Base-by-base conservation (phyloP, 2,797 vertebrate genomes). In the Gambusia yucatana region DNA sequence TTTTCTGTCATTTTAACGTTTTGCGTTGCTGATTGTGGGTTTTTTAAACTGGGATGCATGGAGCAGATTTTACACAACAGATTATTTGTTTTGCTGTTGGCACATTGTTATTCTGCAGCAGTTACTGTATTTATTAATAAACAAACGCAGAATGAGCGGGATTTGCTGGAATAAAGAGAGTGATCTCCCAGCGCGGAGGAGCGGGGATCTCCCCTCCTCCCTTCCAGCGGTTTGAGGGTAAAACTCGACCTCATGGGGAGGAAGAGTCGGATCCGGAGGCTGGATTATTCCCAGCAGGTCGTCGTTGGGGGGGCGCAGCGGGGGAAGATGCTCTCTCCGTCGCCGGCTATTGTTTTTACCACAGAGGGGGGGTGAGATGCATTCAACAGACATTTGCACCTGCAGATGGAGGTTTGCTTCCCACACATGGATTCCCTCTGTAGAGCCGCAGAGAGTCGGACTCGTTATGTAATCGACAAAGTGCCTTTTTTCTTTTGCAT, bases 201-300 rank as follows among this genome's bases (percentile, higher is more conserved):
- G 86, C 63, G 82, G 87, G 87, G 87, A 86, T 85, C 71, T 86
- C 87, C 80, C 85, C 85, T 75, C 78, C 55, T 75, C 74, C 47
- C 73, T 73, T 77, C 84, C 80, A 77, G 75, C 89, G 76, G 86
- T 47, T 48, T 78, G 82, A 71, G 82, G 88, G 82, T 80, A 83
- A 92, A 84, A 84, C 86, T 82, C 85, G 84, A 82, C 75, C 85
- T 89, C 86, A 86, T 63, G 83, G 79, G 83, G 77, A 90, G 86
- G 86, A 83, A 86, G 77, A 79, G 65, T 70, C 81, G 86, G 65
- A 91, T 88, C 50, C 50, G 22, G 87, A 90, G 86, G 88, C 93
- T 89, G 85, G 91, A 79, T 96, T 93, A 94, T 93, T 95, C 94
- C 94, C 93, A 90, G 88, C 83, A 89, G 70, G 81, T 90, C 81